Evolutionary conservation across 2,888 invertebrate species (phyloP).

Genomic region (Ectropis crepuscularia): DNA sequence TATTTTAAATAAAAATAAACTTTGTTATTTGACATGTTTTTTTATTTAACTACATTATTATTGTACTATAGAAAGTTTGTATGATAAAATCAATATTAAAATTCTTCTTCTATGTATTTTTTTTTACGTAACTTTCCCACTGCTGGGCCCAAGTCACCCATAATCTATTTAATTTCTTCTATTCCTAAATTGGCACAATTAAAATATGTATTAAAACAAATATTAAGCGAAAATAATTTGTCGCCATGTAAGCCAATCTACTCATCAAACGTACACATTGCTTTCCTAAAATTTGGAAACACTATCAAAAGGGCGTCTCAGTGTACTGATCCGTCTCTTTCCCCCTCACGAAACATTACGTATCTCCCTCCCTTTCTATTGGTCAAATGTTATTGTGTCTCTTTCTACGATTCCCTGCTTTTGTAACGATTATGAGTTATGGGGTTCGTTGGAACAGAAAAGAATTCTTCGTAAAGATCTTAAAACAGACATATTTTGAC

Average conservation of each 20-base stretch:
- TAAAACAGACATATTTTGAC: neutral
- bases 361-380: constrained; percentile 45
- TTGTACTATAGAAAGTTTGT: too few relatives aligned
- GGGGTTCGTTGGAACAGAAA: constrained; percentile 40
- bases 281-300: constrained; percentile 85
- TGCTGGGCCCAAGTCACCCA: too few relatives aligned
- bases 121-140: too few relatives aligned
- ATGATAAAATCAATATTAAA: too few relatives aligned
- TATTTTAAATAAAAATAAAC: too few relatives aligned
- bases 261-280: constrained; percentile 68
- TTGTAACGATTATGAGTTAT: constrained; percentile 70
- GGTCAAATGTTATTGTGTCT: constrained; percentile 42
- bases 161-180: too few relatives aligned
- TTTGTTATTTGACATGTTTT: too few relatives aligned
- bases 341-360: constrained; percentile 38
- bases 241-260: constrained; percentile 63
- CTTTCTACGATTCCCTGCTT: constrained; percentile 47
- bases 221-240: too few relatives aligned
- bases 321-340: constrained; percentile 67
- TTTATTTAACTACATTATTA: too few relatives aligned
- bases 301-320: constrained; percentile 80
- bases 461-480: neutral
- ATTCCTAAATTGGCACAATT: neutral
- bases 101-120: too few relatives aligned
- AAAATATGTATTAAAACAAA: too few relatives aligned